Base-by-base conservation (phyloP, 2,113 vertebrate genomes). In the Malurus melanocephalus region DNA sequence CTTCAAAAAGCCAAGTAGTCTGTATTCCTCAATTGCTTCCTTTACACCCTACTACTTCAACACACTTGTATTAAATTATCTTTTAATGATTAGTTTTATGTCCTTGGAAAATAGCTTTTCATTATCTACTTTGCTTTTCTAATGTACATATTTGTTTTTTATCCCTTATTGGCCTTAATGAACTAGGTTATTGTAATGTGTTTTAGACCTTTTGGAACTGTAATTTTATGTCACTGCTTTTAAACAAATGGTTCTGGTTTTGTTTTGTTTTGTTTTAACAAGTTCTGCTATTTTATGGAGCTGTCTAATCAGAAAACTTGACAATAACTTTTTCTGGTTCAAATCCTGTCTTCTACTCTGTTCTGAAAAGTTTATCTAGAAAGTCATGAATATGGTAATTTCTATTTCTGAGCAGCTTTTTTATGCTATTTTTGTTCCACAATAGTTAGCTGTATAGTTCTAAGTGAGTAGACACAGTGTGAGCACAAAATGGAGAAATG, bases 361-460 rank as follows among this genome's bases (percentile, higher is more conserved):
- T 93, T 92, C 60, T 61, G 35, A 53, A 87, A 66, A 91, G 53
- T 64, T 87, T 68, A 65, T 93, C 85, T 93, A 35, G 57, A 71
- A 91, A 80, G 80, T 68, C 42, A 94, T 95, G 90, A 95, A 95
- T 96, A 94, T 93, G 92, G 43, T 81, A 88, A 65, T 95, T 67
- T 65, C 30, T 90, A 48, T 53, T 89, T 81, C 59, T 91, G 56
- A 95, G 48, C 33, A 77, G 45, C 49, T 57, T 82, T 87, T 94
- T 88, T 4, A 51, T 69, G 80, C 35, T 93, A 85, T 78, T 92
- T 94, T 69, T 67, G 23, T 93, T 93, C 84, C 16, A 56, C 7
- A 66, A 8, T n/a, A 89, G 89, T 91, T 87, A 72, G 55, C 79
- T 79, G 30, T 61, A 49, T 95, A 77, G 43, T 40, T 53, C 94